A percentile compares a stretch with the other conserved stretches of the same genome.
These are phyloP conservation scores for Dascillus cervinus DNA, from an alignment of 2,888 invertebrate species.

Conservation along the genomic window DNA sequence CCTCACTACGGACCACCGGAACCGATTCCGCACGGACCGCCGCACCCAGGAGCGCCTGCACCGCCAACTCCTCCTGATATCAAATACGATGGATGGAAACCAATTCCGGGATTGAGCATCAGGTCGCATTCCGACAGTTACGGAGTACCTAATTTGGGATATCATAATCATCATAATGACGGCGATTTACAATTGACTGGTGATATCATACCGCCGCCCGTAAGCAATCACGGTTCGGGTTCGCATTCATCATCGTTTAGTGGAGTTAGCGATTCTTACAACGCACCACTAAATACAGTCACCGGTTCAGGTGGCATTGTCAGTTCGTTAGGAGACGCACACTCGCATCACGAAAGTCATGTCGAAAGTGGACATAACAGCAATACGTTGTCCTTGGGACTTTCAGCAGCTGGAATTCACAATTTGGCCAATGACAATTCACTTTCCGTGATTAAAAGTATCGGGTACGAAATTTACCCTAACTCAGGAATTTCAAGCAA, in stretches of 20 bases:
- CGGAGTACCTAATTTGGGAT: slow-evolving; percentile 26
- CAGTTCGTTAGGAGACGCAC: slow-evolving; percentile 31
- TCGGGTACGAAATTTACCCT: slow-evolving; percentile 39
- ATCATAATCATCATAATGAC: slow-evolving; percentile 28
- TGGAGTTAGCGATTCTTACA: slow-evolving; percentile 46
- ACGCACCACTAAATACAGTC: slow-evolving; percentile 43
- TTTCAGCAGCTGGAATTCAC: slow-evolving; percentile 22
- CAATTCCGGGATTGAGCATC: slow-evolving; percentile 62
- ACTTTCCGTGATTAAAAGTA: slow-evolving; percentile 40
- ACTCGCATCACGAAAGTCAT: slow-evolving; percentile 22
- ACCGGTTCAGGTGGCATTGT: slow-evolving; percentile 39
- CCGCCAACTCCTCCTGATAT: slow-evolving; percentile 69
- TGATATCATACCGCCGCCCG: slow-evolving; percentile 32
- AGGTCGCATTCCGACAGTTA: slow-evolving; percentile 32
- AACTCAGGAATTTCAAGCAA: slow-evolving; percentile 12
- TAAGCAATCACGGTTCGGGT: slow-evolving; percentile 1
- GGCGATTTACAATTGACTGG: slow-evolving; percentile 38
- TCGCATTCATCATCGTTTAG: slow-evolving; percentile 13
- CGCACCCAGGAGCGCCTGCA: slow-evolving; percentile 62
- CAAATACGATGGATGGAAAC: slow-evolving; percentile 80
- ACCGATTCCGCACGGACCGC: slow-evolving; percentile 50
- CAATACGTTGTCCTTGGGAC: slow-evolving; percentile 22
- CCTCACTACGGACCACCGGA: slow-evolving; percentile 53
- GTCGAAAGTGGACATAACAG: background rate
- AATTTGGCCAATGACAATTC: slow-evolving; percentile 18